Evolutionary conservation across 2,113 vertebrate genomes (phyloP).

Genomic region (Apodemus sylvaticus): DNA sequence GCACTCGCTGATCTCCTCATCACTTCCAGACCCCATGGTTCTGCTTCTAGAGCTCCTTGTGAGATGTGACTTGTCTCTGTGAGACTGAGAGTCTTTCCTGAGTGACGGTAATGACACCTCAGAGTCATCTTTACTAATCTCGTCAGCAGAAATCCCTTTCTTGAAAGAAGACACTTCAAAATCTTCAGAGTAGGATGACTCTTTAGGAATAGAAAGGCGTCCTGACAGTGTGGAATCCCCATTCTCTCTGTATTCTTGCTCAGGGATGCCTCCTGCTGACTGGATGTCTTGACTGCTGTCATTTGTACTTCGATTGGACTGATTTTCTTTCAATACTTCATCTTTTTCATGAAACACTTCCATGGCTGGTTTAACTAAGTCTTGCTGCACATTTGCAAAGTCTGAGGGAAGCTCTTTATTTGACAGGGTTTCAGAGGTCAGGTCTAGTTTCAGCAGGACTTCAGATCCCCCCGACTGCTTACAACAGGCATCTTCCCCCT

Average conservation of each 20-base stretch:
- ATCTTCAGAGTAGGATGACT: slow-evolving; percentile 81
- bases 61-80: slow-evolving; percentile 76
- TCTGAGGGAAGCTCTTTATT: slow-evolving; percentile 71
- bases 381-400: slow-evolving; percentile 65
- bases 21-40: slow-evolving; percentile 83
- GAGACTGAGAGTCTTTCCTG: slow-evolving; percentile 63
- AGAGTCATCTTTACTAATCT: slow-evolving; percentile 86
- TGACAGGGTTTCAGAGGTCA: slow-evolving; percentile 74
- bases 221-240: slow-evolving; percentile 72
- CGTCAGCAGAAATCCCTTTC: slow-evolving; percentile 79
- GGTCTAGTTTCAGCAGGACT: slow-evolving; percentile 82
- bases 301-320: slow-evolving; percentile 55
- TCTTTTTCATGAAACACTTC: slow-evolving; percentile 69
- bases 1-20: slow-evolving; percentile 91
- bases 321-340: slow-evolving; percentile 49
- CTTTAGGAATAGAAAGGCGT: slow-evolving; percentile 71
- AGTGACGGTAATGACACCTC: slow-evolving; percentile 84
- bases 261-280: slow-evolving; percentile 57
- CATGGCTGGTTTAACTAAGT: slow-evolving; percentile 53
- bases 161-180: slow-evolving; percentile 83
- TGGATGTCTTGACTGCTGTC: slow-evolving; percentile 17
- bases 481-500: slow-evolving; percentile 58
- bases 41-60: slow-evolving; percentile 75
- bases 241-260: slow-evolving; percentile 74
- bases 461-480: slow-evolving; percentile 78